Evolutionary conservation across 2,797 vertebrate species (phyloP).

Genomic region (Sebastes reedi): DNA sequence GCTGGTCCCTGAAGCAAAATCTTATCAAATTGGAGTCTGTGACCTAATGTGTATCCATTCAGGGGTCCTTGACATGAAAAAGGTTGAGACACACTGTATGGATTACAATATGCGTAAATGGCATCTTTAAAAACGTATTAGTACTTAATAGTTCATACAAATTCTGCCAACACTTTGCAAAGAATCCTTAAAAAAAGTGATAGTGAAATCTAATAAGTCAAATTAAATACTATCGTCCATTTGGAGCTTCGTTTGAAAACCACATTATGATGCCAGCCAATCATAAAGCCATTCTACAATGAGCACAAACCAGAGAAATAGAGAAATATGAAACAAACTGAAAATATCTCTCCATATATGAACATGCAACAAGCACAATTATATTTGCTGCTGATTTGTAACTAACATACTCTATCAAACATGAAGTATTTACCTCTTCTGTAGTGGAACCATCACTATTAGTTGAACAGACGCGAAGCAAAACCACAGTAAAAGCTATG

Average conservation of each 20-base stretch:
- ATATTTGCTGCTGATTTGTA: background rate
- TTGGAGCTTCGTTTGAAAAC: background rate
- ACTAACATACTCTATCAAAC: background rate
- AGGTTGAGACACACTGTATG: background rate
- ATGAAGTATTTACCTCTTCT: conserved; percentile 53
- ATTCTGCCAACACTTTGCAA: background rate
- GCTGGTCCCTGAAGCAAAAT: too few relatives aligned
- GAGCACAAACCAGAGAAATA: background rate
- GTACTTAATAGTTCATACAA: background rate
- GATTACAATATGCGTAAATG: background rate
- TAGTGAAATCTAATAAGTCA: background rate
- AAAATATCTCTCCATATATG: background rate
- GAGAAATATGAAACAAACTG: background rate
- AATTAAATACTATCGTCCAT: background rate
- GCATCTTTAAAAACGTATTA: background rate
- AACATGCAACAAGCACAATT: background rate
- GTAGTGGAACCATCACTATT: conserved; percentile 44
- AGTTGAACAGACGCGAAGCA: conserved; percentile 13
- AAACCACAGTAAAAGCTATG: conserved; percentile 11
- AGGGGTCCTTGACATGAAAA: too few relatives aligned
- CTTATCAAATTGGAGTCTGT: too few relatives aligned
- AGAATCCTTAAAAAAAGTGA: background rate
- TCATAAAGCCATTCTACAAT: background rate
- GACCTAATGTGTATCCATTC: too few relatives aligned
- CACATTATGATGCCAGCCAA: background rate